Conservation (phyloP, 2,113 vertebrate species). For the Brachypteracias leptosomus region DNA sequence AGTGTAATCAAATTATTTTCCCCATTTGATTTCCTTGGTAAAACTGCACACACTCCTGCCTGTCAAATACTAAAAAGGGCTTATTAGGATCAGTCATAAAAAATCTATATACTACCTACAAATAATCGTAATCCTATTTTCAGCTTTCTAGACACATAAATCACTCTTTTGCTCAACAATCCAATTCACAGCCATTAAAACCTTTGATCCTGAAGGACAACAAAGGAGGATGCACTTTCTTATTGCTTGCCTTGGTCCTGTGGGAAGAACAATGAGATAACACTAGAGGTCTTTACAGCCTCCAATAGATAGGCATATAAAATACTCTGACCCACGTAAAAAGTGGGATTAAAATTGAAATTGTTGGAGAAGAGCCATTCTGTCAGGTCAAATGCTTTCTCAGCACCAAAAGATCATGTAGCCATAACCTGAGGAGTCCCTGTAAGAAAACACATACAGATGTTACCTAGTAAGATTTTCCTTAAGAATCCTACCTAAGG, state of each 20-base stretch:
- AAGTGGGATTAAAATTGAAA: neutral
- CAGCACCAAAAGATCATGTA: neutral
- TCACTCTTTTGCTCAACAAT: neutral
- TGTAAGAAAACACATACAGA: neutral
- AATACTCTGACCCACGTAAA: neutral
- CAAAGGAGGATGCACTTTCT: neutral
- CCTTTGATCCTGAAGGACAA: constrained; percentile 15
- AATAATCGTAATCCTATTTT: constrained; percentile 51
- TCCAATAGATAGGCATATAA: neutral
- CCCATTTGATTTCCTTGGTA: neutral
- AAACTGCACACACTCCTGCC: neutral
- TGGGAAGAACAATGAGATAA: neutral
- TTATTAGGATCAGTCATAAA: neutral
- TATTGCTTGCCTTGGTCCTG: neutral
- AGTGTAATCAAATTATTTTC: neutral
- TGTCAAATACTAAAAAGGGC: neutral
- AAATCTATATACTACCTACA: neutral
- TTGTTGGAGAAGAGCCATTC: neutral
- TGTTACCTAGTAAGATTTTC: neutral
- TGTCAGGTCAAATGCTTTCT: neutral
- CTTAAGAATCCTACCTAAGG: neutral
- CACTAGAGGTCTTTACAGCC: neutral
- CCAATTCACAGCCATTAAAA: neutral
- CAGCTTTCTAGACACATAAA: constrained; percentile 8
- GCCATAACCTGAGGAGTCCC: neutral